phyloP scores from a whole-genome alignment of 2,113 vertebrate genomes.

The Malurus cyaneus region DNA sequence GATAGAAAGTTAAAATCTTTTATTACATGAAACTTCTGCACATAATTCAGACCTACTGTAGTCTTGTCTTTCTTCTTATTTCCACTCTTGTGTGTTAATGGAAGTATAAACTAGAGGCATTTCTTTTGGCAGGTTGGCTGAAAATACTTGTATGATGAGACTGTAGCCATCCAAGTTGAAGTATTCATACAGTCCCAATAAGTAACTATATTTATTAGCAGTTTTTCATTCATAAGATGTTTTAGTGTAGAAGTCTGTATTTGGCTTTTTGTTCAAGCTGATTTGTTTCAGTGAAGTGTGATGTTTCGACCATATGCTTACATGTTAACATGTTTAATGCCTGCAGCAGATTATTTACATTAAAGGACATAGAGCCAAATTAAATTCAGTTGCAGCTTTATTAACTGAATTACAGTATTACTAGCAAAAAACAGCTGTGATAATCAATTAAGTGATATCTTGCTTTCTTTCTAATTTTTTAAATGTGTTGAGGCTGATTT shows the following conservation, averaged over 20 bases:
- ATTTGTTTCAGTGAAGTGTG: conserved; percentile 1
- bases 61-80: not conserved
- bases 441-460: not conserved
- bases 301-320: not conserved
- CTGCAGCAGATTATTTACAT: conserved; percentile 29
- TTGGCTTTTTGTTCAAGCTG: not conserved
- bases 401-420: conserved; percentile 27
- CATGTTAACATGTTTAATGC: conserved; percentile 2
- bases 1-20: not conserved
- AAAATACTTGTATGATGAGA: not conserved
- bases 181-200: not conserved
- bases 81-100: not conserved
- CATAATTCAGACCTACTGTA: not conserved
- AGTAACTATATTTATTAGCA: not conserved
- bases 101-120: not conserved
- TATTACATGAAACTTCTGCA: not conserved
- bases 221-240: not conserved
- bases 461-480: not conserved
- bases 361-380: conserved; percentile 7
- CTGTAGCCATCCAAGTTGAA: not conserved
- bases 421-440: not conserved
- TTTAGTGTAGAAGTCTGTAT: not conserved
- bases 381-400: conserved; percentile 23
- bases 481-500: not conserved
- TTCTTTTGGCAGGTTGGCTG: not conserved